Evolutionary conservation across 2,797 vertebrate genomes (phyloP), one percentile per base, ranked within the genome.

Genomic region (Chelmon rostratus): DNA sequence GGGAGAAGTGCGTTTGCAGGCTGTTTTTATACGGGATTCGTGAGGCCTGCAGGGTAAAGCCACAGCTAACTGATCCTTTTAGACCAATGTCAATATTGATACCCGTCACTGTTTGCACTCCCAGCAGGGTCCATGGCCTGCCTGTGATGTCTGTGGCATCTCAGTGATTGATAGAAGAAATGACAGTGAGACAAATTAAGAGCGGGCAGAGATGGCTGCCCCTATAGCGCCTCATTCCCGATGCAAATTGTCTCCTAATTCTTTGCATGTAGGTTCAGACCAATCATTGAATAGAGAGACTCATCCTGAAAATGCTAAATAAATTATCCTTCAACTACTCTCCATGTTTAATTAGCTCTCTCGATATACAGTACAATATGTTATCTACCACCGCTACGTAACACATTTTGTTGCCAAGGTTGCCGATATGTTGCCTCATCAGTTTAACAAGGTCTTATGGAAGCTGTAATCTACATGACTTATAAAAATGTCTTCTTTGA

Each of bases 71-170:
- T 69, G 88, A 91, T 90, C 87, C 88, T 91, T 92, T 91, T 89
- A 93, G 91, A 92, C 87, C 89, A 86, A 75, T 93, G 94, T 93
- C 92, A 89, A 94, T 93, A 93, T 86, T 86, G 86, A 94, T 94
- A 90, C 69, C 86, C 91, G 86, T 94, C 94, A 90, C 83, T 90
- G 88, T 92, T 93, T 92, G 77, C 83, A 87, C 81, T 89, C 86
- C 52, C 86, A 83, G 88, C 91, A 84, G 90, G 88, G 84, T 85
- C 71, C 82, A 56, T 68, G 72, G 85, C 85, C 86, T 85, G 88
- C 68, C 91, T 86, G 79, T 83, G 89, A 90, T 78, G 68, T 90
- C 79, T 90, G 72, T 84, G 79, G 85, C 89, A 86, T 87, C 85
- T 86, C 82, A 2, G 84, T 90, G 89, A 92, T 90, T 88, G 88